Evolutionary conservation across 1,140 invertebrate genomes (phyloP), one percentile per base, ranked within the genome.

Genomic region (Scaptodrosophila lebanonensis): DNA sequence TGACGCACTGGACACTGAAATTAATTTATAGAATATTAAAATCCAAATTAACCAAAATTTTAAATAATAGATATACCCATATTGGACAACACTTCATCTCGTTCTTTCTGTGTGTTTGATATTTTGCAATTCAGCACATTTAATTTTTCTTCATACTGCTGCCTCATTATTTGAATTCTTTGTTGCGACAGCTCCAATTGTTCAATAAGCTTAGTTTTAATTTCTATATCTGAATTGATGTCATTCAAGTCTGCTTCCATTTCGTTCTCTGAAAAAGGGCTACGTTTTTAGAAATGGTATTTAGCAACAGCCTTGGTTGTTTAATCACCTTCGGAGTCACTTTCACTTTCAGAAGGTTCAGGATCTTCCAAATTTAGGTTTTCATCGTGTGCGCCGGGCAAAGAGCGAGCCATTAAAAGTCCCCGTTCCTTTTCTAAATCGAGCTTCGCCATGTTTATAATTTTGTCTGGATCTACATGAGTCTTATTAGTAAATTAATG

Each of bases 121-220:
- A 99, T 99, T 71, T 94, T 93, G 2, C 91, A 91, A 77, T 95
- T 93, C n/a, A 99, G 87, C 38, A 95, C 93, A 29, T 91, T 88
- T n/a, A 99, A 88, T 83, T 99, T 97, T 30, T 97, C 94, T 87
- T 99, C 98, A 88, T 99, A 99, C 71, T 98, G 95, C 53, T 93
- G 91, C 42, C 93, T 92, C 90, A 99, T 93, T 0, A 93, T 91
- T 25, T 94, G 91, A 56, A 98, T 89, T 36, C 95, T 88, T 36
- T 92, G 90, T 84, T 99, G 95, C 7, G 94, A 95, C 13, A 93
- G 87, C 85, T 99, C 97, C 43, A 99, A 86, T 77, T 98, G 96
- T 77, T 98, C 95, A 56, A 99, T 97, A 11, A 99, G 88, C 40
- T 95, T 92, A 66, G 97, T 94, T 87, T 97, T 98, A 30, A 96